A percentile compares a stretch with the other conserved stretches of the same genome.
These are phyloP conservation scores for Tiphia femorata DNA, from an alignment of 2,888 invertebrate genomes.

Conservation along the genomic window DNA sequence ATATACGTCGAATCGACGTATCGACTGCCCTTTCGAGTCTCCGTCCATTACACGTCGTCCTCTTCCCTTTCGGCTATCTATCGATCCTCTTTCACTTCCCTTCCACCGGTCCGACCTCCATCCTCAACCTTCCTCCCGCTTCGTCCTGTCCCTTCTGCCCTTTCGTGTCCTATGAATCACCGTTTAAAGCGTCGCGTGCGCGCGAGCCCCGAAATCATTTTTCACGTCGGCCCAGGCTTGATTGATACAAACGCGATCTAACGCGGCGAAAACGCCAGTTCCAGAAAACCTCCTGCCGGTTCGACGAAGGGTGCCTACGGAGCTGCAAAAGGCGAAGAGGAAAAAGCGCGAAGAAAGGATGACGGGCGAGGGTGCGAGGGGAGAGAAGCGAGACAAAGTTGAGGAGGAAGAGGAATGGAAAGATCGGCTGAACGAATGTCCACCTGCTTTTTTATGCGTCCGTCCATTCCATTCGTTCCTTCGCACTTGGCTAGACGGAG, in stretches of 20 bases:
- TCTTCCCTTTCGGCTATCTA: conserved; percentile 3
- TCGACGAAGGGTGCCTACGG: conserved; percentile 3
- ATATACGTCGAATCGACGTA: conserved; percentile 38
- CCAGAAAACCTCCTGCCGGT: conserved; percentile 18
- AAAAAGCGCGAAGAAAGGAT: background rate
- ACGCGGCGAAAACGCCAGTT: conserved; percentile 21
- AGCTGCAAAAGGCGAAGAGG: background rate
- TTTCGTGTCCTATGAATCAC: conserved; percentile 49
- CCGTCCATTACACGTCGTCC: conserved; percentile 3
- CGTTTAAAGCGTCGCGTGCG: conserved; percentile 54
- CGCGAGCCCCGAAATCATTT: conserved; percentile 55
- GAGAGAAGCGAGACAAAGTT: background rate
- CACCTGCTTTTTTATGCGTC: conserved; percentile 30
- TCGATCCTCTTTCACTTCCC: background rate
- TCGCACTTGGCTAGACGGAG: background rate
- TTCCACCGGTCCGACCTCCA: background rate
- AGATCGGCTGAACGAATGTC: conserved; percentile 20
- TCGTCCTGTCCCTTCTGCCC: conserved; percentile 19
- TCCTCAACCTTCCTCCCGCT: conserved; percentile 11
- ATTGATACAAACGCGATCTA: conserved; percentile 58
- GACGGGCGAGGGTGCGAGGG: background rate
- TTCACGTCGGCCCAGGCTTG: conserved; percentile 56
- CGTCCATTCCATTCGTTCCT: conserved; percentile 8
- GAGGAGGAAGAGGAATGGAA: background rate
- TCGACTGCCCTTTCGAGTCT: conserved; percentile 18